phyloP scores from a whole-genome alignment of 2,113 vertebrate genomes.

The Neodontobutis hainanensis region DNA sequence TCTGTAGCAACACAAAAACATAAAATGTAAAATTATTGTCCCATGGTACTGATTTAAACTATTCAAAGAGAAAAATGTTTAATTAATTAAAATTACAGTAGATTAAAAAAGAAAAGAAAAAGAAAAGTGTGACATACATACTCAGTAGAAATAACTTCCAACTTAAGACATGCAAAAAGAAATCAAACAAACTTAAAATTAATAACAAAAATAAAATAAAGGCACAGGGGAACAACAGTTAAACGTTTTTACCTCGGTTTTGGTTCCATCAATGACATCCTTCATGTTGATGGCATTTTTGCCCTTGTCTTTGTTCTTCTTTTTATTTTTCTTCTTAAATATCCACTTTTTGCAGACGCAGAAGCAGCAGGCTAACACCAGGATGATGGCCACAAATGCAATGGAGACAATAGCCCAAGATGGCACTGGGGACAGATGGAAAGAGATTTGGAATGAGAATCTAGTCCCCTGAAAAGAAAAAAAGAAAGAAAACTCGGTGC shows the following conservation, averaged over 20 bases:
- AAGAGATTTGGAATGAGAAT: constrained; percentile 5
- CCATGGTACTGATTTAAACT: no score
- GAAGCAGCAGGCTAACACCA: constrained; percentile 98
- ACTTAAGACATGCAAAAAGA: constrained; percentile 4
- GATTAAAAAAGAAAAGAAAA: neutral
- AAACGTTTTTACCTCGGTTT: constrained; percentile 92
- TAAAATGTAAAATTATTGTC: constrained; percentile 1
- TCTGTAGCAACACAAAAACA: neutral
- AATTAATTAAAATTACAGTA: neutral
- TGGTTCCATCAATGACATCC: constrained; percentile 94
- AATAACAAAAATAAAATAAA: neutral
- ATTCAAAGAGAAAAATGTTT: no score
- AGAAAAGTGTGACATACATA: neutral
- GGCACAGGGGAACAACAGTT: neutral
- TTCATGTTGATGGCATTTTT: constrained; percentile 99
- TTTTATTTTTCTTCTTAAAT: constrained; percentile 99
- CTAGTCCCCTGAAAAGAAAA: neutral
- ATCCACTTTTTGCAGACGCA: constrained; percentile 99
- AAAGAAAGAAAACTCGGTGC: constrained; percentile 5
- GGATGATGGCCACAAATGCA: constrained; percentile 94
- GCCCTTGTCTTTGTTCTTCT: constrained; percentile 99
- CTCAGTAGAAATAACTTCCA: neutral
- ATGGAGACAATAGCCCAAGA: constrained; percentile 98
- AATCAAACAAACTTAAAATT: neutral
- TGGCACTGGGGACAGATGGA: constrained; percentile 83